phyloP scores from a whole-genome alignment of 2,113 vertebrate species.

The Platycercus adscitus region DNA sequence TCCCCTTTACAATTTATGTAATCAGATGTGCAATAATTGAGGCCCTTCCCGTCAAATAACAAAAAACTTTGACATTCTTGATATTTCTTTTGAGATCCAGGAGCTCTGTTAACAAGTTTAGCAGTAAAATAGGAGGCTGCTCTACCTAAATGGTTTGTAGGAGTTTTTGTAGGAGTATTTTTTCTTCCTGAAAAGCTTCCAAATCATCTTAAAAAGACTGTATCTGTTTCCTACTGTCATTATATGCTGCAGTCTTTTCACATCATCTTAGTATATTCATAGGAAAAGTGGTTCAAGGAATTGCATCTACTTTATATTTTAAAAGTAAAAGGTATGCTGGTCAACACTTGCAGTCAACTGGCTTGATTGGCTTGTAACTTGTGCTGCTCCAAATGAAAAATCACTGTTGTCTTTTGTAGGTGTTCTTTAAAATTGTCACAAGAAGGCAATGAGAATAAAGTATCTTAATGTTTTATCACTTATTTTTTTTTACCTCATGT shows the following conservation, averaged over 20 bases:
- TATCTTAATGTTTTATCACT: background rate
- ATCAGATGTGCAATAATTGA: background rate
- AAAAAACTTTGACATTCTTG: background rate
- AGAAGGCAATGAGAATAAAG: background rate
- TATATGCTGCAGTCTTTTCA: background rate
- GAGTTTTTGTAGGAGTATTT: conserved; percentile 6
- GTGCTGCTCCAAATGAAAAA: background rate
- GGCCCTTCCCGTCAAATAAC: background rate
- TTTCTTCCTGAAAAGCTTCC: background rate
- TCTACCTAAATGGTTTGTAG: background rate
- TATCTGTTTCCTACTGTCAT: background rate
- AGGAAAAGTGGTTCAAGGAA: background rate
- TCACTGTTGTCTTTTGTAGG: background rate
- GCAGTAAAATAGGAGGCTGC: background rate
- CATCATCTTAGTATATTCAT: background rate
- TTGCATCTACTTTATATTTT: background rate
- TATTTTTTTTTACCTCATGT: background rate
- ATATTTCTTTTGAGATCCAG: background rate
- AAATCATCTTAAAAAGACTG: background rate
- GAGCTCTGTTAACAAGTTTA: background rate
- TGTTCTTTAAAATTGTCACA: background rate
- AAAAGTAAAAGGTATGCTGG: background rate
- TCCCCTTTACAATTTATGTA: background rate
- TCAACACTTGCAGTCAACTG: background rate
- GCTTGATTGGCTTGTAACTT: background rate